Base-by-base conservation (phyloP, 2,113 vertebrate species). In the Taurulus bubalis region DNA sequence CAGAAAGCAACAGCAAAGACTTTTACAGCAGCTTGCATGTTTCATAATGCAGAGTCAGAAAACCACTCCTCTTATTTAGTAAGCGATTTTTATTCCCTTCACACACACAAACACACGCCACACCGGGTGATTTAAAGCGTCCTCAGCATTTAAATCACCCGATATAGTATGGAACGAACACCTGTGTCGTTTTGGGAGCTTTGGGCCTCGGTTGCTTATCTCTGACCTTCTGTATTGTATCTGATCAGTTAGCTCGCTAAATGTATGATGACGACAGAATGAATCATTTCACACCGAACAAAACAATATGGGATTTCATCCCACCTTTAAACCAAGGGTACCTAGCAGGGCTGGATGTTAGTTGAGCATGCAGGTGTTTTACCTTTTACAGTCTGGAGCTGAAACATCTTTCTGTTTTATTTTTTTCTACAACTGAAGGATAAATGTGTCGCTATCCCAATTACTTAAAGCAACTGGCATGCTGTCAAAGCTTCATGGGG, bases 11-110 rank as follows among this genome's bases (percentile, higher is more conserved):
- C 20, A 53, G 55, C 45, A 78, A 76, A 77, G 64, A 51, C 64
- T 66, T 77, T 79, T 30, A 71, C 16, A 18, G 28, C 63, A 80
- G 59, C 16, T 30, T 62, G 65, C 71, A 53, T 30, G 28, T 36
- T 68, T 38, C 8, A 34, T 20, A 55, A 55, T 60, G 30, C 47
- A 66, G 38, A 14, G 62, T 66, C 16, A 69, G 38, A 56, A 59
- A 18, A 28, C 26, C 7, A 67, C 4, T 63, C 6, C 7, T n/a
- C 11, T 56, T n/a, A 49, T 38, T 24, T 11, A 60, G 36, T 11
- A n/a, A 62, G 40, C 26, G 24, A 55, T 30, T 66, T 79, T 38
- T 60, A 80, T 64, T 89, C n/a, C 38, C 80, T 69, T 18, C 42
- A 62, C 9, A 84, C n/a, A 64, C n/a, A 30, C 51, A 53, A 8